Percentiles rank a stretch among this genome's conserved stretches.
These are phyloP conservation scores for Capreolus pygargus DNA, from an alignment of 2,113 vertebrate genomes.

Conservation along the genomic window DNA sequence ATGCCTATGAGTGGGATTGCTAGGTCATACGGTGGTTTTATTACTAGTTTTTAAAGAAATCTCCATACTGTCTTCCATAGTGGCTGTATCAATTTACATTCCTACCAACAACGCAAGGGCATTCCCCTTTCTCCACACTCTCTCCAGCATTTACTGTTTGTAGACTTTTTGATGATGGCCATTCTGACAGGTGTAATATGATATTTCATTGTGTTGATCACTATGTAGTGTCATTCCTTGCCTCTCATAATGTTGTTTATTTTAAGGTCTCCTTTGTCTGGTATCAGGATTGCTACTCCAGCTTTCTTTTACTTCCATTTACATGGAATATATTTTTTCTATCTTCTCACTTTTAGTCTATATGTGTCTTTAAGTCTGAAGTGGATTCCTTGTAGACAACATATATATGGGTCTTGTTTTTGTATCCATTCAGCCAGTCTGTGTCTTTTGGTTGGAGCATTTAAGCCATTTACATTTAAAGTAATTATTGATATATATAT, in stretches of 20 bases:
- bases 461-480: neutral
- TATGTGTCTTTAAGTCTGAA: neutral
- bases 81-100: neutral
- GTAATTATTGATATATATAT: neutral
- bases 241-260: neutral
- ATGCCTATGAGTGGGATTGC: neutral
- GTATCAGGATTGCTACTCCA: neutral
- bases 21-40: neutral
- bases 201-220: neutral
- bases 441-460: neutral
- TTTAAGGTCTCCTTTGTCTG: neutral
- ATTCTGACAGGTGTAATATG: neutral
- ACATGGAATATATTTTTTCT: neutral
- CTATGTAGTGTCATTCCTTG: neutral
- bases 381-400: neutral
- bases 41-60: neutral
- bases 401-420: neutral
- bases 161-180: neutral
- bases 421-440: neutral
- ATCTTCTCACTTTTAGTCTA: neutral
- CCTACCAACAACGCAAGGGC: neutral
- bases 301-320: neutral
- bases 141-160: neutral
- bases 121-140: neutral
- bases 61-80: neutral